A percentile compares a stretch with the other conserved stretches of the same genome.
Evolutionary conservation across 1,140 invertebrate genomes (phyloP).

Genomic region (Holotrichia oblita): DNA sequence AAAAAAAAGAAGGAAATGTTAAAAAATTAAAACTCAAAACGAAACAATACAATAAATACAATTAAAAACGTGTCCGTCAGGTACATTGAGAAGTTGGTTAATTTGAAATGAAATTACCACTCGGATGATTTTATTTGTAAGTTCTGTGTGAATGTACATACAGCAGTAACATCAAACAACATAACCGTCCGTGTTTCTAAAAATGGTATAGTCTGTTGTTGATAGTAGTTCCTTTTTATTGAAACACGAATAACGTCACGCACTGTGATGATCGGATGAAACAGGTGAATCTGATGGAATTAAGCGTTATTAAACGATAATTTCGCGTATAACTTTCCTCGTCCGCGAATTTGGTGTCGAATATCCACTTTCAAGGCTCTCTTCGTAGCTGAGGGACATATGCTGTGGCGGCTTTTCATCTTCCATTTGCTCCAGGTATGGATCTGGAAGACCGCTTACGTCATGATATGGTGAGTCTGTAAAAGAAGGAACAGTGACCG

Average conservation of each 20-base stretch:
- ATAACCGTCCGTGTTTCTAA: background rate
- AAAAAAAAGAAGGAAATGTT: background rate
- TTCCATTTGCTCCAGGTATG: conserved; percentile 83
- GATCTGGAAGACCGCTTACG: conserved; percentile 88
- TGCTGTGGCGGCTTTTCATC: conserved; percentile 83
- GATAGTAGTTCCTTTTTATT: background rate
- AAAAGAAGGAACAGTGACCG: conserved; percentile 42
- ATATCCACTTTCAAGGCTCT: conserved; percentile 90
- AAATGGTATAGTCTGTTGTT: background rate
- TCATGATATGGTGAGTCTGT: conserved; percentile 92
- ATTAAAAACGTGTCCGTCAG: conserved; percentile 36
- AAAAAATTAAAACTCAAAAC: conserved; percentile 25
- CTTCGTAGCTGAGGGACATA: conserved; percentile 88
- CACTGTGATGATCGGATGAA: conserved; percentile 10
- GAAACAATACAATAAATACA: conserved; percentile 35
- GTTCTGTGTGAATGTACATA: background rate
- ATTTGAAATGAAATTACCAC: conserved; percentile 35
- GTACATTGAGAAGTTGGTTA: conserved; percentile 32
- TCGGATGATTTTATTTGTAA: background rate
- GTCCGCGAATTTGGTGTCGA: conserved; percentile 91
- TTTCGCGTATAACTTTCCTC: conserved; percentile 89
- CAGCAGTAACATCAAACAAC: background rate
- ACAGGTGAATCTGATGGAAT: conserved; percentile 1
- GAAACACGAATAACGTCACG: conserved; percentile 8
- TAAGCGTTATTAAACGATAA: conserved; percentile 83